Evolutionary conservation across 2,888 invertebrate species (phyloP).

Genomic region (Rhingia campestris): DNA sequence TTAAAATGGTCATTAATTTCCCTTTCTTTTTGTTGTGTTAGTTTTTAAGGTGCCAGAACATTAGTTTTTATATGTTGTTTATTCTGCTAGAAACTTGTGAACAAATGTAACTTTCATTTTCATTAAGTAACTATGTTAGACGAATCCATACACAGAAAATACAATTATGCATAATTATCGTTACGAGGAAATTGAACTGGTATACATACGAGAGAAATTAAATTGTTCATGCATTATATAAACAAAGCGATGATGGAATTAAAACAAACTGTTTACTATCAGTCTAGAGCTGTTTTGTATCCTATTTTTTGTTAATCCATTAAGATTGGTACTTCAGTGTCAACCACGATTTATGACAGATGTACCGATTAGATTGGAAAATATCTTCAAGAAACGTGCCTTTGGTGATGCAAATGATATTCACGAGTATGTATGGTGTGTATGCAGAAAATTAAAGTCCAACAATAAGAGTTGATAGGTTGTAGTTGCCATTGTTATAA

Average conservation of each 20-base stretch:
- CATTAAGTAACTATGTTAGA: not conserved
- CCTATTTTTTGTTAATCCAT: constrained; percentile 4
- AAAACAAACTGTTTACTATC: no score
- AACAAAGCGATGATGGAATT: no score
- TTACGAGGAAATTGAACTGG: not conserved
- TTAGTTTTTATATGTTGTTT: constrained; percentile 52
- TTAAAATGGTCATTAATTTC: constrained; percentile 64
- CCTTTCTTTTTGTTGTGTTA: constrained; percentile 36
- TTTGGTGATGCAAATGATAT: not conserved
- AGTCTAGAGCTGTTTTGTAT: no score
- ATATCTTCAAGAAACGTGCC: no score
- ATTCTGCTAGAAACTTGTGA: not conserved
- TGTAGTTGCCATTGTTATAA: not conserved
- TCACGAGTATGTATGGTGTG: not conserved
- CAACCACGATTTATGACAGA: constrained; percentile 20
- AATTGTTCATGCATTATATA: no score
- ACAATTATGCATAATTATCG: no score
- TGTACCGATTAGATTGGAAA: no score
- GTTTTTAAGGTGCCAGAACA: constrained; percentile 48
- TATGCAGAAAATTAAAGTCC: not conserved
- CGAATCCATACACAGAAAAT: no score
- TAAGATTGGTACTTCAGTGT: constrained; percentile 17
- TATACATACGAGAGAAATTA: not conserved
- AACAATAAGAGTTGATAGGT: not conserved
- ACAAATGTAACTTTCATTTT: constrained; percentile 1